Evolutionary conservation across 1,140 invertebrate genomes (phyloP), one percentile per base, ranked within the genome.

Genomic region (Coelopa frigida): DNA sequence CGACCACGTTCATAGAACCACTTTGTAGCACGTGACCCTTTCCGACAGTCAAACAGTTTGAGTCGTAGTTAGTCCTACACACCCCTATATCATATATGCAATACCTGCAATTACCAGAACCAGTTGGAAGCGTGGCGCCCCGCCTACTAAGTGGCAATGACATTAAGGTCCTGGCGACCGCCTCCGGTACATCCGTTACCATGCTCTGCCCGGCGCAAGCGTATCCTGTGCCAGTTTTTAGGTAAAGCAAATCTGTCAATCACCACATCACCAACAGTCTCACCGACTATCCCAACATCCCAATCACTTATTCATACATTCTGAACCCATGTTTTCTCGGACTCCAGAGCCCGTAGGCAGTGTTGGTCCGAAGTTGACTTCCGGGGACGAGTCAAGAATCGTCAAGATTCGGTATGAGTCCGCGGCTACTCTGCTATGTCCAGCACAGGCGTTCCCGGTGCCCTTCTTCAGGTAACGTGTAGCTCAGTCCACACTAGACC

Each of bases 161-260:
- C 27, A 61, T 61, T 46, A 70, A 64, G 18, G 61, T 70, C 33
- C 38, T 71, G 5, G 47, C 24, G n/a, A 48, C 58, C 5, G 33
- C 50, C n/a, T 22, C 48, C 52, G 42, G 52, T 46, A 49, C 50
- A 5, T 56, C 56, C 53, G 59, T 68, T 22, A 70, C 75, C 40
- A 57, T 82, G 3, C 72, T 82, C 23, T 87, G 84, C 63, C 77
- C 79, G 22, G 82, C 80, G 46, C 80, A 83, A 68, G 79, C 79
- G 24, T 83, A 72, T 63, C 82, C 82, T 12, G 73, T 81, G 47
- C 80, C 82, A 23, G 72, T 75, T 55, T 78, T 78, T 75, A 80
- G 81, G 78, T 81, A 77, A 76, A 70, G 5, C n/a, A 8, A 3
- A 23, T 4, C 12, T 35, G 14, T 38, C 14, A 5, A 18, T 11